These are phyloP conservation scores for Xiphophorus birchmanni DNA, from an alignment of 2,797 vertebrate genomes.

Conservation along the genomic window DNA sequence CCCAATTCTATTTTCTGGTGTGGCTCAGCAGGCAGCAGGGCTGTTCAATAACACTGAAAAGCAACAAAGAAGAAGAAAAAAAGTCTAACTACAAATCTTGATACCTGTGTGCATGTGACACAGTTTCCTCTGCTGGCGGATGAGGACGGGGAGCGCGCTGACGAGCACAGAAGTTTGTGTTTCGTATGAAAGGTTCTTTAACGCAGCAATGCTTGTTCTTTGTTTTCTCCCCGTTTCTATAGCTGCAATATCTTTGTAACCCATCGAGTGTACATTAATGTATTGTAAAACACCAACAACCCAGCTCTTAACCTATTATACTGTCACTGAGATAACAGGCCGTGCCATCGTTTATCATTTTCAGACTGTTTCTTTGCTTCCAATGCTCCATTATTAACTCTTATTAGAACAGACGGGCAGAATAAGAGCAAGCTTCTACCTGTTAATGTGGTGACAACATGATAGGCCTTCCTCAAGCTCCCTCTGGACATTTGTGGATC, in stretches of 20 bases:
- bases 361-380: not conserved
- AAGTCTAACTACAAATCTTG: not conserved
- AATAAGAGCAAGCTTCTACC: not conserved
- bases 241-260: not conserved
- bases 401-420: not conserved
- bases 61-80: not conserved
- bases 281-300: constrained; percentile 1
- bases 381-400: not conserved
- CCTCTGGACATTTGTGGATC: not conserved
- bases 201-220: not conserved
- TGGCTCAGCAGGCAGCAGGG: not conserved
- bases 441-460: not conserved
- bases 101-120: not conserved
- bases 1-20: not conserved
- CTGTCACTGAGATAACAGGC: not conserved
- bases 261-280: not conserved
- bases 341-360: not conserved
- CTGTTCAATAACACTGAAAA: not conserved
- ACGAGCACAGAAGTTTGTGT: not conserved
- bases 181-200: not conserved
- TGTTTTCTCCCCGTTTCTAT: not conserved
- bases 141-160: not conserved
- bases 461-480: not conserved
- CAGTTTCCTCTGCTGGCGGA: not conserved
- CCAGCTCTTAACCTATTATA: not conserved